A percentile compares a stretch with the other conserved stretches of the same genome.
Evolutionary conservation across 2,888 invertebrate genomes (phyloP).

Genomic region (Tachina lurida): DNA sequence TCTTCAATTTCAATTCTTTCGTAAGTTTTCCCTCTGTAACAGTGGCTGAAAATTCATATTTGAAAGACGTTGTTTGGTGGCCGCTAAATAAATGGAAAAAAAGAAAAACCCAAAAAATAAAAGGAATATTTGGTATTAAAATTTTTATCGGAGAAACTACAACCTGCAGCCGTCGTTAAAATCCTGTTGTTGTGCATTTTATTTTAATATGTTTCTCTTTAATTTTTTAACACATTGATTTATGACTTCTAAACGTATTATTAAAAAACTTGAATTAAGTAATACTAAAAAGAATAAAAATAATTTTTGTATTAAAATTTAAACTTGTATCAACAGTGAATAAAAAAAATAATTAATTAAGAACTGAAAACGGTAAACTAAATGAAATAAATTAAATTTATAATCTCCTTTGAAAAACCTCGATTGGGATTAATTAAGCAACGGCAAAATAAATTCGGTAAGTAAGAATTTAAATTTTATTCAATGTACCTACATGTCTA

Average conservation of each 20-base stretch:
- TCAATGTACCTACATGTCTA: too few relatives aligned
- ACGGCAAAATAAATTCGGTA: conserved; percentile 27
- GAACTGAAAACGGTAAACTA: neutral
- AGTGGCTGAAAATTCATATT: neutral
- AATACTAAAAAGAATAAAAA: neutral
- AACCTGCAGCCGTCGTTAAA: conserved; percentile 71
- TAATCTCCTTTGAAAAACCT: neutral
- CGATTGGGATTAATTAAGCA: conserved; percentile 44
- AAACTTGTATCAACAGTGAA: neutral
- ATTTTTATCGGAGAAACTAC: conserved; percentile 53
- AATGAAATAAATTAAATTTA: neutral
- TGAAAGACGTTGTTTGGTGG: neutral
- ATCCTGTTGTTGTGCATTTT: neutral
- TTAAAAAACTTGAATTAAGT: conserved; percentile 12
- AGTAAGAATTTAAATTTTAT: neutral
- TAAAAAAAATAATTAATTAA: neutral
- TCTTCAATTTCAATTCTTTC: conserved; percentile 1
- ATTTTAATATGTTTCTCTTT: conserved; percentile 24
- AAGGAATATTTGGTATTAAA: conserved; percentile 21
- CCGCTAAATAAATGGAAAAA: conserved; percentile 8
- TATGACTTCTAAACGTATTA: conserved; percentile 46
- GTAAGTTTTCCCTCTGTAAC: conserved; percentile 6
- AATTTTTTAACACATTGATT: conserved; percentile 55
- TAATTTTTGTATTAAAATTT: neutral
- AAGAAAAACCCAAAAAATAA: conserved; percentile 15